Evolutionary conservation across 2,888 invertebrate species (phyloP), one percentile per base, ranked within the genome.

Genomic region (Heliconius aoede): DNA sequence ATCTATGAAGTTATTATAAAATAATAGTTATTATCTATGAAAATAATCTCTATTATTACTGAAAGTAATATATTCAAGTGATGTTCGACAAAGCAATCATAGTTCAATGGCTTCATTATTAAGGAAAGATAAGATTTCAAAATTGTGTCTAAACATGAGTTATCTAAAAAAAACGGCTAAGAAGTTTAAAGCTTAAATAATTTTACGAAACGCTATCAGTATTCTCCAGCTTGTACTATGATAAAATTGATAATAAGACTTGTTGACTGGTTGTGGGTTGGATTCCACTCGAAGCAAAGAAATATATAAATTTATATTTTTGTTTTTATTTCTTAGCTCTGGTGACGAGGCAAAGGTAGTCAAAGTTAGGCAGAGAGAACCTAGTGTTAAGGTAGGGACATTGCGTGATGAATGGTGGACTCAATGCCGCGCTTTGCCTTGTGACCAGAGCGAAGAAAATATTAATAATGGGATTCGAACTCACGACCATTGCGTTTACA

Each of bases 61-160:
- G 3, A 40, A 65, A 65, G 26, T 30, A 30, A 30, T 24, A 24
- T 24, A 18, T 18, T 65, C 24, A 24, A 15, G 8, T 65, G 8
- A 65, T 65, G 40, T 26, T 24, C 15, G 24, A 64, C 64, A 65
- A 65, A 65, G 36, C 8, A 65, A 24, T 15, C 36, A 65, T 24
- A 36, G 65, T 15, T 65, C 65, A 65, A 65, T 65, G 65, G 36
- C 65, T 65, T 26, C 24, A 65, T 36, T 64, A n/a, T 36, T 65
- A 65, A 36, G 36, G 36, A 64, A 40, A 24, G 65, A 65, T 65
- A 65, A 65, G 65, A 65, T 40, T 65, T 24, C 15, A 8, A 65
- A 65, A 40, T 65, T 65, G n/a, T 36, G 26, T 30, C 13, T 28
- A 18, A 40, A 15, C 24, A 24, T 65, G n/a, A 24, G 18, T 24